Evolutionary conservation across 2,113 vertebrate genomes (phyloP), one percentile per base, ranked within the genome.

Genomic region (Acanthisitta chloris): DNA sequence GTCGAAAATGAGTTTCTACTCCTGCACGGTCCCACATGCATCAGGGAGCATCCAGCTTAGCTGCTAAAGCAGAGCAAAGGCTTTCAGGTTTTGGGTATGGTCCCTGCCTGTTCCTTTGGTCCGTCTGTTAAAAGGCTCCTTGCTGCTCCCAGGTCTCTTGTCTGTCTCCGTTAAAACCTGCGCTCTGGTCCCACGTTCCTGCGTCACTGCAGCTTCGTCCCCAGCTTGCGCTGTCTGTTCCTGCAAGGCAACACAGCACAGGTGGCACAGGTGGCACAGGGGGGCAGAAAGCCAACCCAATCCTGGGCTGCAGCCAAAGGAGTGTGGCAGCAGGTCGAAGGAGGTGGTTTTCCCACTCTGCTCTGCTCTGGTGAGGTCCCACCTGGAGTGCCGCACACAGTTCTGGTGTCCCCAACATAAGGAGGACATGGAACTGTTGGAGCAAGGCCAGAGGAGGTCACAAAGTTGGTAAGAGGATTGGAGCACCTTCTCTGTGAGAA

Each of bases 171-270:
- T 88, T 82, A 88, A 97, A 92, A 97, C 74, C 59, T 95, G 71
- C 52, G 7, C 97, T 98, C 97, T 95, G 90, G 81, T 93, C 76
- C 94, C 93, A 48, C 64, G 58, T 54, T 59, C 90, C 64, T 3
- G 1, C 5, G 23, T 99, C 99, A 99, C 98, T 99, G 99, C 58
- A 99, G 98, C 97, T 99, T 99, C 36, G 99, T 99, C 91, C 99
- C 99, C 94, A 99, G 98, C 98, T 99, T 99, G 97, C 99, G 99
- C 97, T 99, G 99, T 98, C 99, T 99, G 98, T 99, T 99, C 97
- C 99, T 99, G 97, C 45, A 95, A 84, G 34, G 40, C 78, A 57
- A 24, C 64, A 34, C 19, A n/a, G n/a, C n/a, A n/a, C n/a, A n/a
- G 20, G 45, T 14, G n/a, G 9, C 28, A 19, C n/a, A 16, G 52